Base-by-base conservation (phyloP, 2,888 invertebrate species). In the Cephus sareptanus region DNA sequence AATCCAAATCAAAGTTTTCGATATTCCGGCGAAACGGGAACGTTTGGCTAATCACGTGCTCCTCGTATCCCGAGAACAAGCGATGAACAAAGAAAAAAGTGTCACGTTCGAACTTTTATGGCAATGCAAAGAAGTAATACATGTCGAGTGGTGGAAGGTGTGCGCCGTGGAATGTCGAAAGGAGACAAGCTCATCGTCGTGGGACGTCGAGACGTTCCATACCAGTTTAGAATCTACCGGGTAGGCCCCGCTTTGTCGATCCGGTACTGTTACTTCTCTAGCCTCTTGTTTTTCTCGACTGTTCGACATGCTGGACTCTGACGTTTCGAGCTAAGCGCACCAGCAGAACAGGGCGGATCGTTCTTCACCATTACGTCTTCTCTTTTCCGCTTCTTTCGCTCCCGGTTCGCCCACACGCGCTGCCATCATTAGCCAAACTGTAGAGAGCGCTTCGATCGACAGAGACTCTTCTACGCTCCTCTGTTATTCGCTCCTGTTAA, bases 51-150 rank as follows among this genome's bases (percentile, higher is more conserved):
- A 56, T 23, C 56, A 9, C 6, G 56, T 23, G 56, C 56, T 56
- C 23, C 56, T 23, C 56, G 2, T 56, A 23, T 56, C 23, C 56
- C 56, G 23, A 56, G 23, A 56, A 56, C 23, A 0, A 56, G 56
- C 9, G 23, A 56, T 56, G 23, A 9, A 23, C 23, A 9, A 56
- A 23, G 1, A 35, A 35, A 23, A 9, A 56, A 56, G 56, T 23
- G 23, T 56, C 23, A 23, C 23, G 56, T 56, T 56, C 2, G 81
- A 81, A 81, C 80, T 82, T 80, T 84, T 83, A 85, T 82, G 83
- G 86, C 86, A 88, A 87, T 88, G 85, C 86, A 86, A 88, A 88
- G 89, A 88, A 88, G 89, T 88, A 89, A 89, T 88, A 89, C 88
- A 87, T 88, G 89, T 89, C 89, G 88, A 88, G 88, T 88, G 85